phyloP scores from a whole-genome alignment of 2,797 vertebrate species.

The Gymnothorax reevesii region DNA sequence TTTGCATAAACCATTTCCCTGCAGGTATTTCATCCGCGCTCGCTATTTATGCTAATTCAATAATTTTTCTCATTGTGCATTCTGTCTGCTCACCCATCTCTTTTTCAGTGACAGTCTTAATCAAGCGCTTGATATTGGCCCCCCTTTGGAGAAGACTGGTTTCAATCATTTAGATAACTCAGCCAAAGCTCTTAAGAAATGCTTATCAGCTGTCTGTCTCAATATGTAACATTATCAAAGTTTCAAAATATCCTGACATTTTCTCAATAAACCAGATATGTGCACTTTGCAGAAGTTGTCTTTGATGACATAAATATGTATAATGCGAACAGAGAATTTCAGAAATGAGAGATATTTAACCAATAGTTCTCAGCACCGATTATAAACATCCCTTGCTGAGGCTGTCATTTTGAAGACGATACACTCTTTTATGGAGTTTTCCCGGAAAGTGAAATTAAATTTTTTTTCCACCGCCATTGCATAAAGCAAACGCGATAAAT shows the following conservation, averaged over 20 bases:
- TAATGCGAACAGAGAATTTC: background rate
- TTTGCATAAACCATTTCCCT: constrained; percentile 7
- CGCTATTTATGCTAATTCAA: background rate
- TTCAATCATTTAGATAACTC: background rate
- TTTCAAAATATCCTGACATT: background rate
- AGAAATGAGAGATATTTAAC: background rate
- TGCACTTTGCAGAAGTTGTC: background rate
- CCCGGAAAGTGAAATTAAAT: background rate
- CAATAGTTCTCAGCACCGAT: background rate
- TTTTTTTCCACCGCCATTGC: background rate
- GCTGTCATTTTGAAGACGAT: background rate
- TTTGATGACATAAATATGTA: background rate
- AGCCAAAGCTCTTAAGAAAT: background rate
- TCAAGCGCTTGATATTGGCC: background rate
- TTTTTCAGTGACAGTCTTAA: background rate
- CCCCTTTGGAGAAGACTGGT: background rate
- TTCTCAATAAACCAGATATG: background rate
- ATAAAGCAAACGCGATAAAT: background rate
- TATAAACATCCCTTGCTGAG: background rate
- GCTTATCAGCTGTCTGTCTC: background rate
- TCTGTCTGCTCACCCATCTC: constrained; percentile 4
- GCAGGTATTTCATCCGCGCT: background rate
- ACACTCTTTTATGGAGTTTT: background rate
- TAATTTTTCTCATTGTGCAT: constrained; percentile 5
- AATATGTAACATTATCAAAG: background rate